Conservation (phyloP, 2,113 vertebrate genomes). For the human region DNA sequence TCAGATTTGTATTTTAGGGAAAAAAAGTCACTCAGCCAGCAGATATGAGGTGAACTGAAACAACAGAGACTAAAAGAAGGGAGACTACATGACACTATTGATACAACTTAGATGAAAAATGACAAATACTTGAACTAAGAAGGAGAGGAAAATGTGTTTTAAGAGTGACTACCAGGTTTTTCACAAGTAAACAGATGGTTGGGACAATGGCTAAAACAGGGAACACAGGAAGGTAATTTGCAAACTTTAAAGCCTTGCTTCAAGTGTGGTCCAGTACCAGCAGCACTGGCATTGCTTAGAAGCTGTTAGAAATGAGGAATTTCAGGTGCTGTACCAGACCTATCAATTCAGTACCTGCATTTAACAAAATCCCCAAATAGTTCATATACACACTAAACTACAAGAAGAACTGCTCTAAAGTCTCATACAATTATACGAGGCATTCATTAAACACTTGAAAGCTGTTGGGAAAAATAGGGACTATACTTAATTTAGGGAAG, state of each 20-base stretch:
- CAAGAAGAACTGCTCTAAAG: background rate
- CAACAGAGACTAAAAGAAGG: background rate
- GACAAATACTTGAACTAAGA: background rate
- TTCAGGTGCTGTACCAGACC: background rate
- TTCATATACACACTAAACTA: background rate
- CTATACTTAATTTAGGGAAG: background rate
- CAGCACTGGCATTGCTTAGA: background rate
- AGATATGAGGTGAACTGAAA: background rate
- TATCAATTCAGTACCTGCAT: background rate
- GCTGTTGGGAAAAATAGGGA: background rate
- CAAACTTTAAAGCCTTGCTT: background rate
- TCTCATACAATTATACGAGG: background rate
- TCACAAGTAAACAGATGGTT: background rate
- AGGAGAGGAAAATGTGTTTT: background rate
- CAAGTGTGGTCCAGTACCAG: background rate
- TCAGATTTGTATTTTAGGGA: background rate
- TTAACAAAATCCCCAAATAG: background rate
- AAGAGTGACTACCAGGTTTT: background rate
- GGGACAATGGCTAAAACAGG: background rate
- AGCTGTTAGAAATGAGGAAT: background rate
- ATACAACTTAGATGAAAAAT: background rate
- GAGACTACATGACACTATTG: background rate
- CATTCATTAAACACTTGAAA: background rate
- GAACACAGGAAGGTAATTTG: background rate
- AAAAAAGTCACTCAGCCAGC: background rate